Evolutionary conservation across 2,113 vertebrate genomes (phyloP).

Genomic region (Sciurus niger): DNA sequence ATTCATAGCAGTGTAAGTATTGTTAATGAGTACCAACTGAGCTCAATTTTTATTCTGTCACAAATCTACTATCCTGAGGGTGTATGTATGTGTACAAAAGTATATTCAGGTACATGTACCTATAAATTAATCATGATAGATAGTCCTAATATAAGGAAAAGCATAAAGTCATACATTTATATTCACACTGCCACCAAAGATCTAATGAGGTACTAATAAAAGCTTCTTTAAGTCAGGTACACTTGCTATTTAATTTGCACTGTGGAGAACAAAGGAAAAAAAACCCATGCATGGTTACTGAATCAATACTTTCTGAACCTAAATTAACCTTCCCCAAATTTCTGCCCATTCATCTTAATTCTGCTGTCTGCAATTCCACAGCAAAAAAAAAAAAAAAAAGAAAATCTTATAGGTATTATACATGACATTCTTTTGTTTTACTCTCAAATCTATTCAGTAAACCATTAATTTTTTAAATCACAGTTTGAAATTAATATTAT

Average conservation of each 20-base stretch:
- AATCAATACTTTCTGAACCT: slow-evolving; percentile 24
- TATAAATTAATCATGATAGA: neutral
- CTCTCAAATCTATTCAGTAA: slow-evolving; percentile 26
- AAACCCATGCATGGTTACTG: neutral
- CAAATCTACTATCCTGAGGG: neutral
- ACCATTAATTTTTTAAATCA: slow-evolving; percentile 11
- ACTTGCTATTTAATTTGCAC: neutral
- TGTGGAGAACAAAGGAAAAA: neutral
- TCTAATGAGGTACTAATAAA: neutral
- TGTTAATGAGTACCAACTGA: neutral
- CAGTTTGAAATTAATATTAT: neutral
- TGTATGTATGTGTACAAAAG: neutral
- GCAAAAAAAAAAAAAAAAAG: neutral
- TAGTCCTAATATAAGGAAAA: neutral
- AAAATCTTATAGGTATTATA: neutral
- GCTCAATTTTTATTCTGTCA: neutral
- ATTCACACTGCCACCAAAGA: neutral
- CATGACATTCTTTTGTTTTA: neutral
- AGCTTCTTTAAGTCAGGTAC: slow-evolving; percentile 10
- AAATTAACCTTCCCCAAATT: neutral
- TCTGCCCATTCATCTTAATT: slow-evolving; percentile 3
- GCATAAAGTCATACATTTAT: neutral
- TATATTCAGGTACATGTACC: neutral
- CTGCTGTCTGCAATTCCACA: neutral
- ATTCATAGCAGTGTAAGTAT: neutral